A percentile compares a stretch with the other conserved stretches of the same genome.
Evolutionary conservation across 2,888 invertebrate genomes (phyloP).

Genomic region (Philereme transversata): DNA sequence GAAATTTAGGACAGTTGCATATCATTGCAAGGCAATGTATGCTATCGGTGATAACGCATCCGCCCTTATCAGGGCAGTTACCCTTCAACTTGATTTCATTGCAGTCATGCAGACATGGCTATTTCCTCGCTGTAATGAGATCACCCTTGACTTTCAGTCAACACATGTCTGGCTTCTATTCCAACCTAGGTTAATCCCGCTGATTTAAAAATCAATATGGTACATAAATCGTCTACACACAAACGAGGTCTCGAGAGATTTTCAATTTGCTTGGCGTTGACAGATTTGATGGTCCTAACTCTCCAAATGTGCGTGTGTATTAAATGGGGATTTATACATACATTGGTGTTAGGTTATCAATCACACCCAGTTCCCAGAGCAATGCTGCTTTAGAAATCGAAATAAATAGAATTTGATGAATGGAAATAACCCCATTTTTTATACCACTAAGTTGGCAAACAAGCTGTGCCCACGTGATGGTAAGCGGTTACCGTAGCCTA

Average conservation of each 20-base stretch:
- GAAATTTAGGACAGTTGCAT: conserved; percentile 13
- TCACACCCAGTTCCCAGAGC: too few species aligned
- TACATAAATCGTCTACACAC: neutral
- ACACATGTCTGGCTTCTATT: conserved; percentile 22
- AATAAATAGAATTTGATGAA: too few species aligned
- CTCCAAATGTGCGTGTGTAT: too few species aligned
- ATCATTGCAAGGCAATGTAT: conserved; percentile 13
- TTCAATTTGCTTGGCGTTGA: neutral
- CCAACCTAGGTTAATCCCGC: conserved; percentile 5
- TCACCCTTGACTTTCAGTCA: conserved; percentile 74
- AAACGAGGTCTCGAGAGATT: neutral
- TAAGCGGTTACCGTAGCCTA: too few species aligned
- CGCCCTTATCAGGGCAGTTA: conserved; percentile 24
- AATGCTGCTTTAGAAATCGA: too few species aligned
- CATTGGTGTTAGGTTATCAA: too few species aligned
- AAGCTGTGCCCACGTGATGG: too few species aligned
- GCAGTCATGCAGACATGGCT: conserved; percentile 37
- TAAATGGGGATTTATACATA: too few species aligned
- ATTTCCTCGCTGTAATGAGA: conserved; percentile 63
- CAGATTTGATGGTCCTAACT: too few species aligned
- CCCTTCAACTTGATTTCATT: conserved; percentile 57
- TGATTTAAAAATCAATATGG: conserved; percentile 17
- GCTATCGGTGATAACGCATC: conserved; percentile 17
- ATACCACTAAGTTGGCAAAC: too few species aligned
- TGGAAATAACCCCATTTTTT: too few species aligned